These are phyloP conservation scores for Microcebus lehilahytsara DNA, from an alignment of 2,113 vertebrate genomes.

Conservation along the genomic window DNA sequence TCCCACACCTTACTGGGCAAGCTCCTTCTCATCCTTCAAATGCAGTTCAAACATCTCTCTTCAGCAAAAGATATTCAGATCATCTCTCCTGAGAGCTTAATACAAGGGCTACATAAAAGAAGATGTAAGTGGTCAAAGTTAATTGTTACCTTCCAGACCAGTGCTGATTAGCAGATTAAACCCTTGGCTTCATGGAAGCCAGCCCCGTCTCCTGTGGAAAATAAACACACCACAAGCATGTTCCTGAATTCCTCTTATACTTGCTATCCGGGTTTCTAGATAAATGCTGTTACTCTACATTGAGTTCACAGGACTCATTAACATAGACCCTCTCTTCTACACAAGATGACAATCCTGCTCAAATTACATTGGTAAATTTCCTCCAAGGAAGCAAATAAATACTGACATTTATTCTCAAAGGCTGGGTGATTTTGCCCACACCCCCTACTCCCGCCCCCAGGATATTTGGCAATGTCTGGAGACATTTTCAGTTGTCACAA, in stretches of 20 bases:
- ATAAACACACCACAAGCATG: neutral
- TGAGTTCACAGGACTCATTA: neutral
- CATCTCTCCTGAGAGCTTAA: neutral
- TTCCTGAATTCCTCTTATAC: neutral
- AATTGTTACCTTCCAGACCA: neutral
- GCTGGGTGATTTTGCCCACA: neutral
- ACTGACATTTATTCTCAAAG: neutral
- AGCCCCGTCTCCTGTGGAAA: neutral
- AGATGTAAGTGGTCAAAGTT: neutral
- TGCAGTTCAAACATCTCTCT: neutral
- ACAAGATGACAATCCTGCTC: neutral
- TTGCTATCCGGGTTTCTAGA: neutral
- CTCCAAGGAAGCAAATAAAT: neutral
- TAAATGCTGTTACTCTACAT: rapidly evolving
- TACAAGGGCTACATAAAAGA: neutral
- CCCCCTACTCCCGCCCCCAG: neutral
- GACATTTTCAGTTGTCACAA: neutral
- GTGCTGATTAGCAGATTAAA: neutral
- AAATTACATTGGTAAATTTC: neutral
- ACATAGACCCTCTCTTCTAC: neutral
- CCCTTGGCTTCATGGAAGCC: neutral
- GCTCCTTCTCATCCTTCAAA: neutral
- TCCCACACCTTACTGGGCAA: neutral
- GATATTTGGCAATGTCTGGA: neutral
- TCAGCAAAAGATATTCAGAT: neutral